Evolutionary conservation across 2,797 vertebrate genomes (phyloP), one percentile per base, ranked within the genome.

Genomic region (Enteromius anoplus): DNA sequence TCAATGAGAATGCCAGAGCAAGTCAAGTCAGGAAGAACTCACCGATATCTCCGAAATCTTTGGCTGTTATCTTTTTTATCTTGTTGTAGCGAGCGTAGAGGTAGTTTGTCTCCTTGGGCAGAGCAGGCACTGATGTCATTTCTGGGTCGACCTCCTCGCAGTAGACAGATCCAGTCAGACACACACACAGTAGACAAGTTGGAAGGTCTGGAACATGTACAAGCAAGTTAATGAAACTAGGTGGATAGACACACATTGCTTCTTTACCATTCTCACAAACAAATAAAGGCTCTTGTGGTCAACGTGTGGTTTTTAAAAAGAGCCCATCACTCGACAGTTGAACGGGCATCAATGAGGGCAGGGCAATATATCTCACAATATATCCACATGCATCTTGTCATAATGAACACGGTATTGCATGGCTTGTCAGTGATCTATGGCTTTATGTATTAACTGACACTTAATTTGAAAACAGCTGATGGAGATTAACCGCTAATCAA

Each of bases 81-180:
- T 96, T 96, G 93, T 99, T 99, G 93, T 98, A 99, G 75, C 98
- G 95, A 10, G 97, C 98, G 0, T 99, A 99, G 12, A 99, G 95
- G 51, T 99, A 98, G 0, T 95, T 94, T 0, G 98, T 99, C 88
- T 98, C 97, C 90, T 99, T 98, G 60, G 98, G 98, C 91, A 99
- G 89, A 1, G 95, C 92, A 0, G 98, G 98, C 29, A 99, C 95
- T 0, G 88, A 80, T 42, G 96, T 96, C 76, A 98, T 97, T 82
- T 97, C 96, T 1, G 97, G 96, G 70, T 80, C 91, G 53, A 96
- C 92, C 90, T 99, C 98, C 91, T 99, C 98, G 42, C 98, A 99
- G 92, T 99, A 99, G 37, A 99, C 98, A 0, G 98, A 99, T n/a
- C 97, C 96, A 8, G 95, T 98, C 87, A 99, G 92, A 89, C 98